Evolutionary conservation across 1,140 invertebrate genomes (phyloP), one percentile per base, ranked within the genome.

Genomic region (Belonocnema kinseyi): DNA sequence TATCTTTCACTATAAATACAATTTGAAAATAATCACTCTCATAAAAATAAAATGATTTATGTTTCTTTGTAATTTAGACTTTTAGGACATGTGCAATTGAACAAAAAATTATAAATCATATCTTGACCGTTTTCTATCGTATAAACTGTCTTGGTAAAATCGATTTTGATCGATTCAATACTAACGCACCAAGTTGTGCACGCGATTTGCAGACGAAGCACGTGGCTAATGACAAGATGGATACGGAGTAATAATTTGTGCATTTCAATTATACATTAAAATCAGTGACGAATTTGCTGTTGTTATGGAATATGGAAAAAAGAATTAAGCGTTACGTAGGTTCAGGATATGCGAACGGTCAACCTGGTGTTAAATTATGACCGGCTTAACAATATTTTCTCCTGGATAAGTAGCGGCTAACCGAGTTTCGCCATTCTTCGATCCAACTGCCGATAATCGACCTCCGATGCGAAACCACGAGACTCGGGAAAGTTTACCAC

Each of bases 401-500:
- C 14, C 13, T 10, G 17, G 53, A 10, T 17, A 54, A 17, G 16
- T 54, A n/a, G 7, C 40, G 13, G 26, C 58, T 66, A 46, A 33
- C 26, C 61, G 61, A 66, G 61, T 66, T 66, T 66, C 33, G 33
- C 13, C 33, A 66, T 46, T 66, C n/a, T 33, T 66, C 21, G 26
- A 66, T 66, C 26, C 33, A 46, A 66, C 61, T 66, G 16, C 40
- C 61, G 33, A 66, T 66, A 66, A 66, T 66, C 58, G 33, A 21
- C 58, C 58, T 33, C 10, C 26, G 26, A 66, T 66, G 61, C 61
- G 61, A 66, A 66, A 66, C 26, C 26, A 66, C 26, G 46, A 78
- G 6, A 53, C 53, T 70, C 72, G 74, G 46, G 58, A 79, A 76
- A 79, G 74, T 73, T 73, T 16, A 26, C 58, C 10, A 33, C n/a